These are phyloP conservation scores for Polia nebulosa DNA, from an alignment of 2,888 invertebrate genomes.

Conservation along the genomic window DNA sequence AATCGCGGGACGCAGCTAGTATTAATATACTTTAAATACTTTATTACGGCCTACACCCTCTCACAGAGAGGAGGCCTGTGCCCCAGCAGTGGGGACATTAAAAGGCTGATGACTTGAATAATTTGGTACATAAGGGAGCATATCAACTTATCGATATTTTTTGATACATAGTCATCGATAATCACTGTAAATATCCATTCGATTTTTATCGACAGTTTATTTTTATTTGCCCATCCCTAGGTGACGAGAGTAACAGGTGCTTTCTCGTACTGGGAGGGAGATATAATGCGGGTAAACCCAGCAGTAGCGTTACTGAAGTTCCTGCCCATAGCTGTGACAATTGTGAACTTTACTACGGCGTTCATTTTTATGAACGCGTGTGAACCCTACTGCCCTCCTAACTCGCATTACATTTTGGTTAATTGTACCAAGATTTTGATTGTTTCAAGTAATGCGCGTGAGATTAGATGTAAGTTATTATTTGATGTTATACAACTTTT, in stretches of 20 bases:
- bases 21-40: too few relatives aligned
- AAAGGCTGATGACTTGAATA: too few relatives aligned
- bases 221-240: conserved; percentile 63
- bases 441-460: conserved; percentile 64
- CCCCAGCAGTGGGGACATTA: too few relatives aligned
- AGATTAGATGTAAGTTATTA: conserved; percentile 73
- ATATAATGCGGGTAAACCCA: conserved; percentile 84
- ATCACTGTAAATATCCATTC: not conserved
- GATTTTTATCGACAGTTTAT: not conserved
- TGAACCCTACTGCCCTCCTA: conserved; percentile 63
- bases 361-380: conserved; percentile 82
- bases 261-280: conserved; percentile 83
- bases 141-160: not conserved
- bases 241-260: conserved; percentile 83
- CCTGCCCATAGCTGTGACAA: conserved; percentile 81
- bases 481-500: not conserved
- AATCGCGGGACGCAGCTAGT: too few relatives aligned
- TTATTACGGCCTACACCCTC: too few relatives aligned
- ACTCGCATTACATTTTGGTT: conserved; percentile 69
- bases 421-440: conserved; percentile 79
- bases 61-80: too few relatives aligned
- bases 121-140: not conserved
- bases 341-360: conserved; percentile 83
- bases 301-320: conserved; percentile 83
- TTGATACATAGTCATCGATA: not conserved